Percentiles rank a stretch among this genome's conserved stretches.
These are phyloP conservation scores for Heterohyrax brucei DNA, from an alignment of 2,797 vertebrate genomes.

Conservation along the genomic window DNA sequence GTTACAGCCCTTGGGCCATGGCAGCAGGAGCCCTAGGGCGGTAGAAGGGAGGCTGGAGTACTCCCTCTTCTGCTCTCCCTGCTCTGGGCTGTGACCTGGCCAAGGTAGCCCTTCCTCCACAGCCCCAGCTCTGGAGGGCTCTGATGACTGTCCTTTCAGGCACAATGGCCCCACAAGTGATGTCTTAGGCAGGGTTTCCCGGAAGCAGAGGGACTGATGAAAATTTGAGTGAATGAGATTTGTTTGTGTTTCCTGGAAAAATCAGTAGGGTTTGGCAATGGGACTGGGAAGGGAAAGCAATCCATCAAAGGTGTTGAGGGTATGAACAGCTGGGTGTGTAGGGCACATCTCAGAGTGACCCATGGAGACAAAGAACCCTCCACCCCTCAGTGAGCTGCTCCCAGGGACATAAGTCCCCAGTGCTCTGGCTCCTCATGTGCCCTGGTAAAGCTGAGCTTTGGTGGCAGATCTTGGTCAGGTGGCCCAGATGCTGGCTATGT, in stretches of 20 bases:
- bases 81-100: neutral
- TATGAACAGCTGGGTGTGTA: neutral
- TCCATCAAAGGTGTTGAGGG: neutral
- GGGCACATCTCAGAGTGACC: neutral
- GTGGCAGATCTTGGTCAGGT: neutral
- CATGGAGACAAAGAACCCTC: neutral
- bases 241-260: neutral
- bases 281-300: neutral
- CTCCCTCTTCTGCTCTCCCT: neutral
- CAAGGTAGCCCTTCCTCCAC: neutral
- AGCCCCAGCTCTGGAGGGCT: neutral
- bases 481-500: neutral
- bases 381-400: neutral
- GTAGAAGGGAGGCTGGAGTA: neutral
- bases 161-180: neutral
- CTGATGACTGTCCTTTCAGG: neutral
- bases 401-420: neutral
- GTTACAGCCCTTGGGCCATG: neutral
- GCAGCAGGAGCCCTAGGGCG: neutral
- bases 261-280: neutral
- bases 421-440: neutral
- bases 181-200: neutral
- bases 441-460: neutral
- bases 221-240: neutral
- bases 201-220: neutral